Evolutionary conservation across 2,113 vertebrate species (phyloP), one percentile per base, ranked within the genome.

Genomic region (Protobothrops mucrosquamatus): DNA sequence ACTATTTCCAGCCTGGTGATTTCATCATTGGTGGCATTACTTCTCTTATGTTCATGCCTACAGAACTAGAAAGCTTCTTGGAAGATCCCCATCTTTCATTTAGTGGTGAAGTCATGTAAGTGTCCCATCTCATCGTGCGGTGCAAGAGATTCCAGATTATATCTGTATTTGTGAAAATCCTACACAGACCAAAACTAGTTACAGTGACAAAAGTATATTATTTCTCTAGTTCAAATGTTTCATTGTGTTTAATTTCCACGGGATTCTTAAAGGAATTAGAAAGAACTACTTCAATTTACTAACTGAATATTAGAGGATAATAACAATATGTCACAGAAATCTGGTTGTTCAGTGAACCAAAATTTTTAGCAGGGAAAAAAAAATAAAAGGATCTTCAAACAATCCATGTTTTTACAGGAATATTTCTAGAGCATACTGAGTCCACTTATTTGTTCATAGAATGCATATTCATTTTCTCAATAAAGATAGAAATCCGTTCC

Each of bases 61-160:
- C 4, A 51, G 85, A 12, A 12, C 26, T 43, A 56, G 48, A 51
- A 34, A 34, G 14, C 43, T 87, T 92, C 29, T 12, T 1, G 12
- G 51, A 26, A 24, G n/a, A 56, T 26, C 69, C 90, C 3, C n/a
- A 54, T 91, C 22, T 85, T 15, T 55, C 64, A 85, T 34, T 46
- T 39, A n/a, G n/a, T 15, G 46, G 43, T 48, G 57, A 90, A 39
- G 34, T 39, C 7, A 22, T 90, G 55, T 90, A 52, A 48, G 59
- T 46, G 0, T 69, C 5, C 26, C 5, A 51, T 4, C 57, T 15
- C 34, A 22, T 1, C 1, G 0, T 39, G 2, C n/a, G 11, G 4
- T 7, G 14, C 3, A 87, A 15, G 22, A 29, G 9, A 9, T 26
- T 18, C 26, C 24, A 54, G 12, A 9, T 18, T 52, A n/a, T 87